Evolutionary conservation across 1,140 invertebrate genomes (phyloP), one percentile per base, ranked within the genome.

Genomic region (Drosophila orosa): DNA sequence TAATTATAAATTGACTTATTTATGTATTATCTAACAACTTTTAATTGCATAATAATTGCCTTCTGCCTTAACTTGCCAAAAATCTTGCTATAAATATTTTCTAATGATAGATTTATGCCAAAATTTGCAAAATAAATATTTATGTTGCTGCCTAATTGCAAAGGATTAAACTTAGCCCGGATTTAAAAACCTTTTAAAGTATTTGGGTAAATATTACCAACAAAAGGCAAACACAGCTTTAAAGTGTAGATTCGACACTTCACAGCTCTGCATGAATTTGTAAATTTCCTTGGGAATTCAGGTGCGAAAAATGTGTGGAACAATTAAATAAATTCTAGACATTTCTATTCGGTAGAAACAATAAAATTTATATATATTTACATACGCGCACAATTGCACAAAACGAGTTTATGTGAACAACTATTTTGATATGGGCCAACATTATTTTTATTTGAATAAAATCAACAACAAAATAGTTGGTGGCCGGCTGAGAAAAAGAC

Each of bases 401-500:
- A 44, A 67, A 52, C 52, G 60, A 62, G 60, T 61, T 68, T 77
- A 61, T 80, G 50, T 50, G 25, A 44, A 44, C 48, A 74, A 80
- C 72, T 80, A 72, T 80, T 78, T 77, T 58, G 56, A 78, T 57
- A 73, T 59, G 76, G 52, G 33, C 22, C 33, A 47, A 33, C 59
- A 59, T 68, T 85, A 85, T 74, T 86, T 71, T 74, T 86, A 65
- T 86, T 80, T 62, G 60, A 86, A 78, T 74, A 86, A 86, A 85
- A 86, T 81, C 62, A 80, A 77, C 74, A 86, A 65, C 44, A 48
- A 56, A 61, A 71, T 57, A 68, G 67, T 66, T 62, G 50, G 44
- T 39, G 35, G 35, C 13, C 65, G n/a, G 15, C 58, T 37, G n/a
- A 45, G 39, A 31, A 39, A 55, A 65, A 58, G 52, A 63, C 35